These are phyloP conservation scores for Pseudopipra pipra DNA, from an alignment of 2,113 vertebrate genomes.

Conservation along the genomic window DNA sequence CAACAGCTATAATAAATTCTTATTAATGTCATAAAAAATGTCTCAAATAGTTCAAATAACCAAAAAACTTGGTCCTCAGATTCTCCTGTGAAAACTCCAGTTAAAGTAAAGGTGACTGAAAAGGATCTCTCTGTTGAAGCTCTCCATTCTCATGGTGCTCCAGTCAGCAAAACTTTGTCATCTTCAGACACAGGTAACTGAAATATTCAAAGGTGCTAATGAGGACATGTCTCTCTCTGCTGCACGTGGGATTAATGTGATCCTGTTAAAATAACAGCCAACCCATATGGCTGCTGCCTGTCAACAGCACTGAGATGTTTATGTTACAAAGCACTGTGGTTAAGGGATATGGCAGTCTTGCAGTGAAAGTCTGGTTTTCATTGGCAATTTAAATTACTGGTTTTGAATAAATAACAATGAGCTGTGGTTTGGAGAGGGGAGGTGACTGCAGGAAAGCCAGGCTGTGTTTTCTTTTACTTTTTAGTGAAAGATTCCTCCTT, in stretches of 20 bases:
- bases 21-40: neutral
- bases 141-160: constrained; percentile 69
- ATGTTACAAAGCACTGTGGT: neutral
- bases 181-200: constrained; percentile 90
- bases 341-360: neutral
- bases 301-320: neutral
- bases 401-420: neutral
- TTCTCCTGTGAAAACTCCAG: constrained; percentile 75
- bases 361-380: neutral
- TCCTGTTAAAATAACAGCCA: constrained; percentile 12
- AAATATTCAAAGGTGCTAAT: neutral
- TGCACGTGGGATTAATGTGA: neutral
- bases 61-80: constrained; percentile 70
- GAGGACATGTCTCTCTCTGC: neutral
- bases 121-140: constrained; percentile 84
- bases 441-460: neutral
- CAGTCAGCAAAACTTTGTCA: constrained; percentile 91
- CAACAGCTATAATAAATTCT: neutral
- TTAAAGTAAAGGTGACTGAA: constrained; percentile 83
- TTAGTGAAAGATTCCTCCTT: neutral
- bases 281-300: neutral
- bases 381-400: neutral
- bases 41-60: neutral
- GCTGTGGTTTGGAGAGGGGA: neutral
- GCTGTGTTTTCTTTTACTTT: neutral